Conservation (phyloP, 2,113 vertebrate species). For the Peucedramus taeniatus region DNA sequence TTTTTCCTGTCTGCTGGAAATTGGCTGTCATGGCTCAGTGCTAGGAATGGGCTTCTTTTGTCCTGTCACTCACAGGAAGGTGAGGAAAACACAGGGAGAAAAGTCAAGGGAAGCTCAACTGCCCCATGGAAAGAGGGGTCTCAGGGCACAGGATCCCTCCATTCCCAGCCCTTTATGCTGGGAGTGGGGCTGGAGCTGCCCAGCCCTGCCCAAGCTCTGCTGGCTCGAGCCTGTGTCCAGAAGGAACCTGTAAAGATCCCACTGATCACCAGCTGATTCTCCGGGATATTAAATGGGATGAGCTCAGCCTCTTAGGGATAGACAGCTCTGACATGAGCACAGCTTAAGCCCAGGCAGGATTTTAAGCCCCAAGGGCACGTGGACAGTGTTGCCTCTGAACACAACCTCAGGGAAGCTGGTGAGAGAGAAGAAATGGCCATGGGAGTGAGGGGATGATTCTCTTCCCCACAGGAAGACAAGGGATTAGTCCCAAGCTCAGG, state of each 20-base stretch:
- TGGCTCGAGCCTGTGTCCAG: background rate
- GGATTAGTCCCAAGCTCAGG: background rate
- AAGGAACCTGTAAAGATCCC: background rate
- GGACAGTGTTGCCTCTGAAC: background rate
- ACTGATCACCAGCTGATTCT: background rate
- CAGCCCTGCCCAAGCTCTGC: background rate
- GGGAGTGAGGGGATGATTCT: background rate
- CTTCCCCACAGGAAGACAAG: background rate
- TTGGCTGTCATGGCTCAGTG: background rate
- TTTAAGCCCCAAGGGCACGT: background rate
- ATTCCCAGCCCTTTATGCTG: background rate
- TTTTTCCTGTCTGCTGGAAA: background rate
- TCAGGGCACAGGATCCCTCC: accelerated
- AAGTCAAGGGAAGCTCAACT: background rate
- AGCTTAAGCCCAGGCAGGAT: constrained; percentile 15
- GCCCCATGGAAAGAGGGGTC: accelerated
- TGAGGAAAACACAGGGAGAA: background rate
- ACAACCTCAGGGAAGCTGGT: background rate
- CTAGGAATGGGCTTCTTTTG: background rate
- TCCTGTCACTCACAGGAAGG: background rate
- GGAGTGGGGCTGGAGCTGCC: background rate
- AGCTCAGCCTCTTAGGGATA: constrained; percentile 40
- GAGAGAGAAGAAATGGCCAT: background rate
- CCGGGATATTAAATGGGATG: background rate
- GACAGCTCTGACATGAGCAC: background rate